Conservation (phyloP, 2,888 invertebrate genomes). For the Prosopocoilus inquinatus region DNA sequence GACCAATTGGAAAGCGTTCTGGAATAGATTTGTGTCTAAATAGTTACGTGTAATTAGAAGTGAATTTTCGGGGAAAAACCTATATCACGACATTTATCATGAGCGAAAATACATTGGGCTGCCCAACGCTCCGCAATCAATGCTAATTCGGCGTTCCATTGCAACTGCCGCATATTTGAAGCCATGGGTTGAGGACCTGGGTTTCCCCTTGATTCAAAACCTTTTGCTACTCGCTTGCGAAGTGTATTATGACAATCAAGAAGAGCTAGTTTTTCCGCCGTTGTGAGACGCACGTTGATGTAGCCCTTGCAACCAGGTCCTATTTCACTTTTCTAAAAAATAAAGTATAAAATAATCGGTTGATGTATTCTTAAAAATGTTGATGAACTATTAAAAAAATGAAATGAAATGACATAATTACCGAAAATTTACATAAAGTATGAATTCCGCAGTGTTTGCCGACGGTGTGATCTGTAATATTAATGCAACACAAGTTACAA, state of each 20-base stretch:
- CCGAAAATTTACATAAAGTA: slow-evolving; percentile 38
- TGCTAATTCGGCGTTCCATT: slow-evolving; percentile 51
- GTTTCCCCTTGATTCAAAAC: slow-evolving; percentile 42
- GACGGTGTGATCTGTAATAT: slow-evolving; percentile 29
- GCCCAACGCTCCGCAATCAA: slow-evolving; percentile 50
- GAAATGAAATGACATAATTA: slow-evolving; percentile 16
- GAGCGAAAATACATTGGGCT: slow-evolving; percentile 46
- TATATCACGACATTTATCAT: slow-evolving; percentile 47
- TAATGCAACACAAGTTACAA: slow-evolving; percentile 40
- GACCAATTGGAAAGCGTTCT: slow-evolving; percentile 46
- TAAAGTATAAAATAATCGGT: neutral
- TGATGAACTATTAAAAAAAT: neutral
- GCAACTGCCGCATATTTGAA: slow-evolving; percentile 44
- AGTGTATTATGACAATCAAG: slow-evolving; percentile 50
- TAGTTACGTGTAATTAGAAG: neutral
- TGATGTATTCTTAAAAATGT: neutral
- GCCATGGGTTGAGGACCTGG: slow-evolving; percentile 49
- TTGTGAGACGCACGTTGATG: slow-evolving; percentile 38
- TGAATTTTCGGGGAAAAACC: slow-evolving; percentile 26
- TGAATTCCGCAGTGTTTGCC: slow-evolving; percentile 41
- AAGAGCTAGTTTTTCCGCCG: slow-evolving; percentile 44
- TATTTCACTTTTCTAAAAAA: slow-evolving; percentile 17
- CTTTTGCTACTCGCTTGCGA: slow-evolving; percentile 46
- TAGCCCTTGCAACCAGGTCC: slow-evolving; percentile 37
- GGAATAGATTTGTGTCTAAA: neutral